Evolutionary conservation across 2,888 invertebrate genomes (phyloP).

Genomic region (Tuta absoluta): DNA sequence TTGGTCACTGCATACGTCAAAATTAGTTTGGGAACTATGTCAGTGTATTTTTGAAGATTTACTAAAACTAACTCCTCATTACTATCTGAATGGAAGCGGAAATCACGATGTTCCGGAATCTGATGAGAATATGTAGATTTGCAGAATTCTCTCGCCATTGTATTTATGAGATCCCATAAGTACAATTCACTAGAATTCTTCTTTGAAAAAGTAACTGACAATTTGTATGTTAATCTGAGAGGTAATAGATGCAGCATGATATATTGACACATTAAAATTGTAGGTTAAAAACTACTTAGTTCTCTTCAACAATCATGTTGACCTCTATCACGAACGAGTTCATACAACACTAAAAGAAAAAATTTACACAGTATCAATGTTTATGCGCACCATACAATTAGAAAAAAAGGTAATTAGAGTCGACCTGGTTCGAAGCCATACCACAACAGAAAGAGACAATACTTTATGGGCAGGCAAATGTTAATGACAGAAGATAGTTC

Average conservation of each 20-base stretch:
- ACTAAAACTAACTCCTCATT: slow-evolving; percentile 29
- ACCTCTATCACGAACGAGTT: slow-evolving; percentile 14
- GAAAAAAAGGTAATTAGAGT: slow-evolving; percentile 54
- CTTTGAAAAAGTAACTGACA: slow-evolving; percentile 5
- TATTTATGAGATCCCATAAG: slow-evolving; percentile 34
- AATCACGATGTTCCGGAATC: slow-evolving; percentile 51
- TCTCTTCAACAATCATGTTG: not conserved
- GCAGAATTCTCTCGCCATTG: slow-evolving; percentile 56
- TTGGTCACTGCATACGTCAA: not conserved
- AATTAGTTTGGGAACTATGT: slow-evolving; percentile 41
- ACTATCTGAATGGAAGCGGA: slow-evolving; percentile 40
- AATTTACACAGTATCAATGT: slow-evolving; percentile 22
- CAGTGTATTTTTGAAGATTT: slow-evolving; percentile 37
- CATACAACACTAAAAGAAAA: slow-evolving; percentile 6
- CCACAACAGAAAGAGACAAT: slow-evolving; percentile 41
- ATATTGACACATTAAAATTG: slow-evolving; percentile 17
- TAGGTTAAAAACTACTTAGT: slow-evolving; percentile 12
- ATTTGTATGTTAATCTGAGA: slow-evolving; percentile 21
- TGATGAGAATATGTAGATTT: slow-evolving; percentile 53
- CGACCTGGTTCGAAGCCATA: slow-evolving; percentile 51
- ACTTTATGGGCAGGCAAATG: slow-evolving; percentile 34
- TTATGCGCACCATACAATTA: slow-evolving; percentile 33
- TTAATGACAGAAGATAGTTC: slow-evolving; percentile 45
- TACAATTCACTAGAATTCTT: slow-evolving; percentile 18
- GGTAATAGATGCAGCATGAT: slow-evolving; percentile 13